Base-by-base conservation (phyloP, 2,113 vertebrate species). In the Misgurnus mizolepis region DNA sequence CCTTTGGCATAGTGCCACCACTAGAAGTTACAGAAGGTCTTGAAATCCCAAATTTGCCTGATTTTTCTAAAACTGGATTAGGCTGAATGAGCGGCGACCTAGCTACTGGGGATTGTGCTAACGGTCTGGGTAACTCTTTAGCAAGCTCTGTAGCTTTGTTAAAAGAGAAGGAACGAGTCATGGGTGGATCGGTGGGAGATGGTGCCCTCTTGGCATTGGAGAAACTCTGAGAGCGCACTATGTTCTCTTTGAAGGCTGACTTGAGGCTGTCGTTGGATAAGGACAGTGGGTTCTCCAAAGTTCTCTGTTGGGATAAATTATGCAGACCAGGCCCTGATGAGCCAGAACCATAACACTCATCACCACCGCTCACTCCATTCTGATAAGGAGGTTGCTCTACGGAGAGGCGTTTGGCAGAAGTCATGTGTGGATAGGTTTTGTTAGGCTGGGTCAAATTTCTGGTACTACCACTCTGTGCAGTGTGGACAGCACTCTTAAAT, bases 181-280 rank as follows among this genome's bases (percentile, higher is more conserved):
- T 88, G 64, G 92, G 91, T 80, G 90, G 55, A 78, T 86, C 49
- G 15, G 91, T 88, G 78, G 94, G 89, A 22, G 94, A 93, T 47
- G 93, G 88, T 85, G 89, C 95, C 76, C 89, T 93, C 85, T 92
- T 90, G 83, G 96, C 95, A 91, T 97, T 94, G 82, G 93, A 96
- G 86, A 98, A 95, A 89, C 97, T 97, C 58, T 95, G 96, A 0
- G 96, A 98, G 39, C 96, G 94, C 43, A 94, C 89, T 80, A 96
- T 94, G 85, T 94, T 95, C 58, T 93, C 93, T 89, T 91, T 90
- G 1, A 92, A 88, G 64, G 93, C 87, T 64, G 90, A 85, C 18
- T 93, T 93, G 7, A 90, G 88, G 83, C 91, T 95, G 82, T 97
- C 96, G 69, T 91, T 94, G 75, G 95, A 94, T 40, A 91, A 90